Conservation (phyloP, 2,888 invertebrate genomes). For the Habrosyne pyritoides region DNA sequence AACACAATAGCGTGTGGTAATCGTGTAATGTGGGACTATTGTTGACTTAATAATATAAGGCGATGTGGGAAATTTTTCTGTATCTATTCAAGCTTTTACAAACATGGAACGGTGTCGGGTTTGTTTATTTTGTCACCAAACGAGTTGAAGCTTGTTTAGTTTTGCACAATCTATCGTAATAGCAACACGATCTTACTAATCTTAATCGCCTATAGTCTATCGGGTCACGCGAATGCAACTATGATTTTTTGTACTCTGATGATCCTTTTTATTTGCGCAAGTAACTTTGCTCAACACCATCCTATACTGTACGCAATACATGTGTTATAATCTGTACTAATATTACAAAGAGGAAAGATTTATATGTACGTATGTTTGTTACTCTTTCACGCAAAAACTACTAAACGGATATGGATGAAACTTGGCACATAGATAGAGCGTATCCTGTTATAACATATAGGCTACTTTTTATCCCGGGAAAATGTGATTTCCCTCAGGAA, state of each 20-base stretch:
- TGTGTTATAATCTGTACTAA: not conserved
- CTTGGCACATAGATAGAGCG: no score
- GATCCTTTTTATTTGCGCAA: conserved; percentile 2
- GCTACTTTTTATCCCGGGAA: no score
- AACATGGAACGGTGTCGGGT: not conserved
- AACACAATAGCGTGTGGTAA: conserved; percentile 49
- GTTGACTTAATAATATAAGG: conserved; percentile 1
- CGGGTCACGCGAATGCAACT: conserved; percentile 10
- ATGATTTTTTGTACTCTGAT: conserved; percentile 13
- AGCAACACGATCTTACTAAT: conserved; percentile 3
- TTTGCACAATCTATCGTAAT: conserved; percentile 6
- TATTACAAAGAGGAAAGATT: no score
- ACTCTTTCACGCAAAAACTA: no score
- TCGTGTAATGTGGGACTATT: conserved; percentile 23
- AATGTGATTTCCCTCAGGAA: no score
- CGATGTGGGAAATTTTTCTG: not conserved
- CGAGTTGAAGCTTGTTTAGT: conserved; percentile 1
- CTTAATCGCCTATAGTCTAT: conserved; percentile 25
- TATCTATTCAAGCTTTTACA: not conserved
- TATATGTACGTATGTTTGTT: no score
- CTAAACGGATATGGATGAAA: no score
- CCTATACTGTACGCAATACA: not conserved
- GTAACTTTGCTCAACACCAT: not conserved
- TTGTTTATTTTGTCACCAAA: conserved; percentile 5
- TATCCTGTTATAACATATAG: no score